Conservation (phyloP, 2,888 invertebrate species). For the Platycheirus rosarum region DNA sequence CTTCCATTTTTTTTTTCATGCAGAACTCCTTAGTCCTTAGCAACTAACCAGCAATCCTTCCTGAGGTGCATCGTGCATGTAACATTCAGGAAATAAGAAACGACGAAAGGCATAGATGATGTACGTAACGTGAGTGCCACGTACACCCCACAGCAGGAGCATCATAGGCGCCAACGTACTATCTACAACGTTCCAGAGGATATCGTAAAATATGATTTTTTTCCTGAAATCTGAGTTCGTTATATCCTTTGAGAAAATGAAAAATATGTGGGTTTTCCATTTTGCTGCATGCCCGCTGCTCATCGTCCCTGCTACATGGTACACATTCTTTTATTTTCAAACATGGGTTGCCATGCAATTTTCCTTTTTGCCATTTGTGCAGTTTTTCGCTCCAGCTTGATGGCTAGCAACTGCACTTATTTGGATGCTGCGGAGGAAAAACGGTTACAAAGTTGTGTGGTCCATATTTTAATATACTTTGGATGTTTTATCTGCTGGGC, state of each 20-base stretch:
- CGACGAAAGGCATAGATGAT: slow-evolving; percentile 48
- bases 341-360: slow-evolving; percentile 43
- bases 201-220: slow-evolving; percentile 69
- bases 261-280: slow-evolving; percentile 56
- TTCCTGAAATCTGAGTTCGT: slow-evolving; percentile 69
- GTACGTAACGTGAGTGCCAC: slow-evolving; percentile 26
- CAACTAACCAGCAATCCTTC: slow-evolving; percentile 56
- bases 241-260: slow-evolving; percentile 58
- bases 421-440: background rate
- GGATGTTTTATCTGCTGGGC: slow-evolving; percentile 51
- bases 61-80: slow-evolving; percentile 56
- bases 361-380: slow-evolving; percentile 62
- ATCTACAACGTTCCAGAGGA: slow-evolving; percentile 35
- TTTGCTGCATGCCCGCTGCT: slow-evolving; percentile 18
- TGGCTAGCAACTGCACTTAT: background rate
- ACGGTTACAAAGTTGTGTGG: slow-evolving; percentile 40
- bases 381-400: slow-evolving; percentile 7
- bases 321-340: slow-evolving; percentile 25
- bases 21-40: slow-evolving; percentile 7
- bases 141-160: background rate
- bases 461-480: slow-evolving; percentile 66
- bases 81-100: slow-evolving; percentile 70
- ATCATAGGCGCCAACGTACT: background rate
- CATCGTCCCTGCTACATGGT: background rate
- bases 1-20: background rate